Evolutionary conservation across 2,797 vertebrate species (phyloP).

Genomic region (Scyliorhinus canicula): DNA sequence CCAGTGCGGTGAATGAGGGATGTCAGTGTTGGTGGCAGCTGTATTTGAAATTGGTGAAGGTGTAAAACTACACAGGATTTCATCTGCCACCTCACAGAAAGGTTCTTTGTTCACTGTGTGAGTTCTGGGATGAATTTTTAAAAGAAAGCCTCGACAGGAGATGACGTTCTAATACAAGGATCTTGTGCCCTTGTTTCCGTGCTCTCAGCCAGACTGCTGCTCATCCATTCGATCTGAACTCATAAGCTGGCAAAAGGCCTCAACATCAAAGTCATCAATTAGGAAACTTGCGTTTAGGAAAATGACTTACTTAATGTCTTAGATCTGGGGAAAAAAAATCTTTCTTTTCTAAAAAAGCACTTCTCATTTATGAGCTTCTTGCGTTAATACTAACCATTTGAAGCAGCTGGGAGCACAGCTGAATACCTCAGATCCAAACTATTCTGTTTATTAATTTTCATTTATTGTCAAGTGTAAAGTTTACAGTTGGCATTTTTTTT

Average conservation of each 20-base stretch:
- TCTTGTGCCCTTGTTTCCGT: background rate
- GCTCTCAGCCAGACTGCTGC: background rate
- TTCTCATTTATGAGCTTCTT: background rate
- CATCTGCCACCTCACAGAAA: background rate
- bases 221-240: background rate
- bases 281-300: background rate
- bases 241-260: background rate
- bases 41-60: slow-evolving; percentile 25
- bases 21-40: slow-evolving; percentile 27
- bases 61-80: slow-evolving; percentile 1
- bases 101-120: background rate
- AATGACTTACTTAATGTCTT: background rate
- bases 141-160: background rate
- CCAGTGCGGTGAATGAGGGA: slow-evolving; percentile 5
- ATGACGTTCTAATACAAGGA: background rate
- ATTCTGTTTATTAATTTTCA: background rate
- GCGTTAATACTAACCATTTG: background rate
- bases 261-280: slow-evolving; percentile 16
- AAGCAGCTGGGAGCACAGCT: background rate
- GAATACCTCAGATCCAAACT: background rate
- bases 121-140: background rate
- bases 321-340: background rate
- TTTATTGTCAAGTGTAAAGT: background rate
- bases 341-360: background rate
- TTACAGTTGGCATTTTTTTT: background rate